A percentile compares a stretch with the other conserved stretches of the same genome.
These are phyloP conservation scores for Aphodius sticticus DNA, from an alignment of 2,888 invertebrate species.

Conservation along the genomic window DNA sequence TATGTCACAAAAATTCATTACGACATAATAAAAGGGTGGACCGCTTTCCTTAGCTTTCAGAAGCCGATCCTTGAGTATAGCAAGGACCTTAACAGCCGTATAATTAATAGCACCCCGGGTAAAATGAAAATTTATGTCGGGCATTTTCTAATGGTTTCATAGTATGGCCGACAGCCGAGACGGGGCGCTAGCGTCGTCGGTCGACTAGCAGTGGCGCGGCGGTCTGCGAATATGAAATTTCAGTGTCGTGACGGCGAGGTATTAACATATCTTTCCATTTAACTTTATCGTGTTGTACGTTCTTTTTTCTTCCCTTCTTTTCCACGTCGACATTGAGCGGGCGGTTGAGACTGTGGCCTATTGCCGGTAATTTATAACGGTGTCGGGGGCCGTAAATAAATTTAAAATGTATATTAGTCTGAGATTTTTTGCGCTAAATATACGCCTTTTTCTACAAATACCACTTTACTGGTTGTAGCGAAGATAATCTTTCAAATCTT, in stretches of 20 bases:
- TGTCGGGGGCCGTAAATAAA: constrained; percentile 12
- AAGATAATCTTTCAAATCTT: not conserved
- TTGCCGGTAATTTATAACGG: not conserved
- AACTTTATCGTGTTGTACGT: constrained; percentile 20
- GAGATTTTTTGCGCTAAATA: constrained; percentile 9
- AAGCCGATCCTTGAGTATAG: constrained; percentile 17
- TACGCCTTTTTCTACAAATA: not conserved
- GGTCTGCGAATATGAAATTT: not conserved
- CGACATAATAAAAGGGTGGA: no score
- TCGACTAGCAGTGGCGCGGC: not conserved
- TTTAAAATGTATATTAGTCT: constrained; percentile 11
- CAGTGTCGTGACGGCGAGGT: constrained; percentile 23
- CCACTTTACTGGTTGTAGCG: not conserved
- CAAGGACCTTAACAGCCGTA: constrained; percentile 17
- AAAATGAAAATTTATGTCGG: constrained; percentile 24
- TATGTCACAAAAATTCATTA: no score
- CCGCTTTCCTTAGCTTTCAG: constrained; percentile 13
- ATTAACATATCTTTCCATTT: constrained; percentile 24
- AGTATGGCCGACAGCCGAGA: not conserved
- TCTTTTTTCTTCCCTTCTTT: constrained; percentile 17
- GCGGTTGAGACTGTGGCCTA: not conserved
- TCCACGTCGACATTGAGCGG: not conserved
- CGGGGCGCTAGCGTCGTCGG: not conserved
- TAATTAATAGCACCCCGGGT: constrained; percentile 20
- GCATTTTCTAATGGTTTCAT: not conserved